Conservation (phyloP, 2,888 invertebrate species). For the Dichetophora obliterata region DNA sequence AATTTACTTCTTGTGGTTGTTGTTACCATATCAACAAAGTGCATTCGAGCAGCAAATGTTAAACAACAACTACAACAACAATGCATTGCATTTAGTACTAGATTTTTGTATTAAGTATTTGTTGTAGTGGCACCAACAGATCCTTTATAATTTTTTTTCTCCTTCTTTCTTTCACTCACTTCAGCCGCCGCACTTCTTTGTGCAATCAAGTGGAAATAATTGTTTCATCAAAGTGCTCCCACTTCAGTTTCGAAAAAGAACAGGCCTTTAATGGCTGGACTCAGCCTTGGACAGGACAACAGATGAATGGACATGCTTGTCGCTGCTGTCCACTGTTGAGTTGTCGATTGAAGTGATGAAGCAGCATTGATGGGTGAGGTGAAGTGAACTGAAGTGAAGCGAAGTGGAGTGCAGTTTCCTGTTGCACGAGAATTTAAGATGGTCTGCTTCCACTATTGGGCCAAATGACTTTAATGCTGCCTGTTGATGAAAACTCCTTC, state of each 20-base stretch:
- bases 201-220: slow-evolving; percentile 67
- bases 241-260: slow-evolving; percentile 7
- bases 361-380: not conserved
- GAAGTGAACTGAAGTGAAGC: slow-evolving; percentile 26
- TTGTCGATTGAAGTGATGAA: too few relatives aligned
- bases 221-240: slow-evolving; percentile 43
- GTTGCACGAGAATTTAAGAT: not conserved
- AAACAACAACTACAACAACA: slow-evolving; percentile 13
- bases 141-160: not conserved
- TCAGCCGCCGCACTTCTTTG: slow-evolving; percentile 60
- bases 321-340: not conserved
- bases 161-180: not conserved
- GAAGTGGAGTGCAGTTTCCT: slow-evolving; percentile 25
- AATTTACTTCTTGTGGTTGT: not conserved
- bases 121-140: not conserved
- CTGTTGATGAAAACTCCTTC: not conserved
- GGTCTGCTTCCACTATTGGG: too few relatives aligned
- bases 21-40: slow-evolving; percentile 8
- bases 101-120: not conserved
- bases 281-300: not conserved
- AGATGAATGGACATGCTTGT: slow-evolving; percentile 16
- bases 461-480: not conserved
- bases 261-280: slow-evolving; percentile 6
- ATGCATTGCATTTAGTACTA: slow-evolving; percentile 11
- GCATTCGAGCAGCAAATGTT: slow-evolving; percentile 33